Evolutionary conservation across 2,888 invertebrate genomes (phyloP).

Genomic region (Taenaris catops): DNA sequence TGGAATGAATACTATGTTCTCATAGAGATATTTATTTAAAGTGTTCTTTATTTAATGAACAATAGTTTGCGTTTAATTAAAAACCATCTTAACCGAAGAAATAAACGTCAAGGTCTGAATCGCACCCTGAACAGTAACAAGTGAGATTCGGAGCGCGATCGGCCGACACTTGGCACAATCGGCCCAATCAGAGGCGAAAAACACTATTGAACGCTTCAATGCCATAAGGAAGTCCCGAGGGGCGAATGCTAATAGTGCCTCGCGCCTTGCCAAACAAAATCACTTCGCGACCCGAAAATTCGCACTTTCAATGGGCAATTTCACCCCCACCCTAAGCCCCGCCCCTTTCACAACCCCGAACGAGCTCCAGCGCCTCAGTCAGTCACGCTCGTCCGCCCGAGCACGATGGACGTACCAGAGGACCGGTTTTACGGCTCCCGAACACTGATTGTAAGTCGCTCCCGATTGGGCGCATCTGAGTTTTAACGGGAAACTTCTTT

Average conservation of each 20-base stretch:
- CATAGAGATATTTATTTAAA: too few relatives aligned
- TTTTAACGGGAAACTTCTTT: too few relatives aligned
- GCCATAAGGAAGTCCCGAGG: conserved; percentile 55
- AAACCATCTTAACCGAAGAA: too few relatives aligned
- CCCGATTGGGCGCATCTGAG: too few relatives aligned
- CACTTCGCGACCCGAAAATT: conserved; percentile 75
- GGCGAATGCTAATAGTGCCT: conserved; percentile 72
- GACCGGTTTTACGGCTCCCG: conserved; percentile 57
- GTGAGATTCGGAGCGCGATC: conserved; percentile 41
- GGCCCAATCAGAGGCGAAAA: conserved; percentile 71
- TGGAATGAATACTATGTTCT: too few relatives aligned
- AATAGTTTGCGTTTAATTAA: too few relatives aligned
- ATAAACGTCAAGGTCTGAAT: too few relatives aligned
- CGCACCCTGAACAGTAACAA: conserved; percentile 28
- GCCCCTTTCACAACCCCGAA: conserved; percentile 44
- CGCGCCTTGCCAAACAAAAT: conserved; percentile 73
- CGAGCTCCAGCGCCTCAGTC: conserved; percentile 35
- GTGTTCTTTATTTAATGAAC: too few relatives aligned
- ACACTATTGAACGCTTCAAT: conserved; percentile 33
- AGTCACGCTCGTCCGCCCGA: conserved; percentile 50
- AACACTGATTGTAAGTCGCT: too few relatives aligned
- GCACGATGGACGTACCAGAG: conserved; percentile 63
- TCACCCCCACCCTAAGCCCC: conserved; percentile 46
- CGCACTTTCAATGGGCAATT: conserved; percentile 78
- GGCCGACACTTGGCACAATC: conserved; percentile 64